phyloP scores from a whole-genome alignment of 2,888 invertebrate genomes.

The Liodrosophila aerea region DNA sequence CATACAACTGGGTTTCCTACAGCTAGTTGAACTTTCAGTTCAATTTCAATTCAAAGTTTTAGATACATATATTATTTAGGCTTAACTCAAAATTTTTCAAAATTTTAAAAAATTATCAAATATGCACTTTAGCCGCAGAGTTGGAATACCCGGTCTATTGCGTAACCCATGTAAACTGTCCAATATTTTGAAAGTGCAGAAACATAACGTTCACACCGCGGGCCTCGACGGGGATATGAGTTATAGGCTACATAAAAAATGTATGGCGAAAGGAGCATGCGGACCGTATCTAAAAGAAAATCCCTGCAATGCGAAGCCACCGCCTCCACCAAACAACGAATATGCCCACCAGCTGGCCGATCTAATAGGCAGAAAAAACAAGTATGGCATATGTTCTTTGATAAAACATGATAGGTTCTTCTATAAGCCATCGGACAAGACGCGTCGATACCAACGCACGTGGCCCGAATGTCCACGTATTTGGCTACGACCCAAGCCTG shows the following conservation, averaged over 20 bases:
- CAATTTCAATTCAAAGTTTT: no score
- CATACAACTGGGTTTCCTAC: no score
- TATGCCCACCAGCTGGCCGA: constrained; percentile 32
- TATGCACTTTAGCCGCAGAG: not conserved
- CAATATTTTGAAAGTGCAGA: not conserved
- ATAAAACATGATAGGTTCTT: constrained; percentile 25
- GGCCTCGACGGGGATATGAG: rapidly evolving
- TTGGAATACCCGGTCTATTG: no score
- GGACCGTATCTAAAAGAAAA: not conserved
- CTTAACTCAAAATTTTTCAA: no score
- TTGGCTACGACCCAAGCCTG: constrained; percentile 29
- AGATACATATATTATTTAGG: not conserved
- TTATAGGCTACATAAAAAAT: not conserved
- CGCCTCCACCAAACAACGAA: not conserved
- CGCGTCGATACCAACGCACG: constrained; percentile 44
- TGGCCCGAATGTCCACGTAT: constrained; percentile 46
- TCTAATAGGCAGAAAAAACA: constrained; percentile 12
- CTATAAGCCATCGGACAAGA: constrained; percentile 45
- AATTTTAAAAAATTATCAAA: not conserved
- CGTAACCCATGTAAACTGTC: not conserved
- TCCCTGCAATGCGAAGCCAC: not conserved
- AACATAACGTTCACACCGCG: no score
- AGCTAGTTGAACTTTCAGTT: no score
- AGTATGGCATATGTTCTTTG: no score
- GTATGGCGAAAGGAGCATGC: no score